These are phyloP conservation scores for Oxycera nigricornis DNA, from an alignment of 2,888 invertebrate genomes.

Conservation along the genomic window DNA sequence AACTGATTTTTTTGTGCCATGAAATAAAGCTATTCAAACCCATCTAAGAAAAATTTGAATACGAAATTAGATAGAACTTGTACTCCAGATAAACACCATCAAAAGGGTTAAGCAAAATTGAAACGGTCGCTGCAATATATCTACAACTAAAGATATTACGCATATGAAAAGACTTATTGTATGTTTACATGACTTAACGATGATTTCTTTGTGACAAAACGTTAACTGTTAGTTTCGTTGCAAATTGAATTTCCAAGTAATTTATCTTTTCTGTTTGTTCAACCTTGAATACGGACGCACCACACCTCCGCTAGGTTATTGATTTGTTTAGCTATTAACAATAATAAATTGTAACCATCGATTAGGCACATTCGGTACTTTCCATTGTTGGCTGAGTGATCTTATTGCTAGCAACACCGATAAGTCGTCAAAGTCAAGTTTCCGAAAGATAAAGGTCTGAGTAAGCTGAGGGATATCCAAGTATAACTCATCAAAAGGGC, in stretches of 20 bases:
- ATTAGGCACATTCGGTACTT: neutral
- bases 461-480: neutral
- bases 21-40: too few species aligned
- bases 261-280: neutral
- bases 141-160: neutral
- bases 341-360: neutral
- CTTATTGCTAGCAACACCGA: neutral
- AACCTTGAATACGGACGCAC: constrained; percentile 18
- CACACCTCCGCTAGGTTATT: neutral
- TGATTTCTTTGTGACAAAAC: neutral
- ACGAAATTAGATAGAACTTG: too few species aligned
- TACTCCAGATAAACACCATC: too few species aligned
- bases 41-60: too few species aligned
- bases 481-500: too few species aligned
- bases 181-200: neutral
- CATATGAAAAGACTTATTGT: neutral
- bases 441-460: neutral
- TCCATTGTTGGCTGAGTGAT: neutral
- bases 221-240: neutral
- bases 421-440: neutral
- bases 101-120: neutral
- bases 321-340: neutral
- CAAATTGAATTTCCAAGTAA: constrained; percentile 18
- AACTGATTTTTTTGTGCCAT: too few species aligned
- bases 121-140: neutral